Percentiles rank a stretch among this genome's conserved stretches.
Evolutionary conservation across 2,113 vertebrate species (phyloP).

Genomic region (Phrynosoma platyrhinos): DNA sequence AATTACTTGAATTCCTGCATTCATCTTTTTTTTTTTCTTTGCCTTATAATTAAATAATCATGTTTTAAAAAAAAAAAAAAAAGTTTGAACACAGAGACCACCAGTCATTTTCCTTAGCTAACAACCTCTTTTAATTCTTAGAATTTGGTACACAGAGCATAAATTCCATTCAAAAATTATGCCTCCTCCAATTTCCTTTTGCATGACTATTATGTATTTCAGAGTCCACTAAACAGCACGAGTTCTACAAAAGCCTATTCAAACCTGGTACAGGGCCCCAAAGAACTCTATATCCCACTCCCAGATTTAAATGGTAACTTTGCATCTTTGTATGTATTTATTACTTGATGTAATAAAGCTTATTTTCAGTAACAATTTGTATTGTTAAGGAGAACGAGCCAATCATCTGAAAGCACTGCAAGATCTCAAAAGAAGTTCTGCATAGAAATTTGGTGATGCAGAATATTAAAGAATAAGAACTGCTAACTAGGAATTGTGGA

Average conservation of each 20-base stretch:
- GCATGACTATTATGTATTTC: conserved; percentile 81
- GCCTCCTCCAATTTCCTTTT: conserved; percentile 48
- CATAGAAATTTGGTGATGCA: neutral
- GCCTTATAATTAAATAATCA: conserved; percentile 17
- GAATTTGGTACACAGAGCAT: conserved; percentile 57
- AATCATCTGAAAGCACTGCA: conserved; percentile 50
- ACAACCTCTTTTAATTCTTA: conserved; percentile 49
- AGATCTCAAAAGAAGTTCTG: neutral
- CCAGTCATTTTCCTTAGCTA: conserved; percentile 29
- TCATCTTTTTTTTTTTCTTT: neutral
- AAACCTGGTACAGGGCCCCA: conserved; percentile 62
- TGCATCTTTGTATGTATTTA: conserved; percentile 99
- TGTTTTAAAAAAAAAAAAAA: conserved; percentile 7
- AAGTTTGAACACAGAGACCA: conserved; percentile 34
- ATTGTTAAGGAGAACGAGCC: conserved; percentile 46
- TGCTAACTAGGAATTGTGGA: too few species aligned
- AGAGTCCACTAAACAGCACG: conserved; percentile 85
- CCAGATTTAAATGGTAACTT: conserved; percentile 73
- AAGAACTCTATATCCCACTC: conserved; percentile 62
- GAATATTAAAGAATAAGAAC: neutral
- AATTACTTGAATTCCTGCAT: neutral
- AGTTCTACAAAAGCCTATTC: conserved; percentile 81
- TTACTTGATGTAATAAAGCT: conserved; percentile 99
- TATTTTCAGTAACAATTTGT: conserved; percentile 95
- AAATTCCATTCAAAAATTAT: conserved; percentile 68